A percentile compares a stretch with the other conserved stretches of the same genome.
Conservation (phyloP, 2,797 vertebrate genomes). For the Scolopax rusticola region DNA sequence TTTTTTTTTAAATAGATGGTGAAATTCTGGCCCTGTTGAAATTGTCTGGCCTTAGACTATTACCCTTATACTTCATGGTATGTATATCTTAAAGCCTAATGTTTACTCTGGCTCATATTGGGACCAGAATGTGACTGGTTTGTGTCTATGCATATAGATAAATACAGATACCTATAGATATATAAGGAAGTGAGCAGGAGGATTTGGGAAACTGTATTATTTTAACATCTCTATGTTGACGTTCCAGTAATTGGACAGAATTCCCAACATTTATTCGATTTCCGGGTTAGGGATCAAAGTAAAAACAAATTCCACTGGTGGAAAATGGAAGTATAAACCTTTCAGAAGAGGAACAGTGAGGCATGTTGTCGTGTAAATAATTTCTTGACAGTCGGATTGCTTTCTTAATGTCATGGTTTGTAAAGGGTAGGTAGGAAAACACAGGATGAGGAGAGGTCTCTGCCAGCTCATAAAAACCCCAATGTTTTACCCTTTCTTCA, state of each 20-base stretch:
- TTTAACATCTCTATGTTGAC: background rate
- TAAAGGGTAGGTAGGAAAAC: background rate
- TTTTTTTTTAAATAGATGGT: background rate
- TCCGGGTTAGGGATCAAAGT: background rate
- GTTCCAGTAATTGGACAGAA: background rate
- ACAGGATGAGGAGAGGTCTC: background rate
- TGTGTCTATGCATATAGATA: background rate
- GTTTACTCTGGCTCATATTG: background rate
- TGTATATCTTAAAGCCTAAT: background rate
- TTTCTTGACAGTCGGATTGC: background rate
- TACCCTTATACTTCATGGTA: background rate
- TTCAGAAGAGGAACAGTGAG: background rate
- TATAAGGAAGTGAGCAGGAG: background rate
- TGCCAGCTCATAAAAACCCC: background rate
- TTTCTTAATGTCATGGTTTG: background rate
- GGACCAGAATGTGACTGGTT: background rate
- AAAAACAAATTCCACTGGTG: background rate
- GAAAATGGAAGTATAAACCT: background rate
- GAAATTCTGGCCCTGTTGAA: background rate
- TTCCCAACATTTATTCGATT: background rate
- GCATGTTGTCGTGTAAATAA: background rate
- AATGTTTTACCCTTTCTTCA: background rate
- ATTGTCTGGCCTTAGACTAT: background rate
- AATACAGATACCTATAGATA: background rate
- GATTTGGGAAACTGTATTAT: background rate